Base-by-base conservation (phyloP, 1,140 invertebrate genomes). In the Rhyacophila brunnea region DNA sequence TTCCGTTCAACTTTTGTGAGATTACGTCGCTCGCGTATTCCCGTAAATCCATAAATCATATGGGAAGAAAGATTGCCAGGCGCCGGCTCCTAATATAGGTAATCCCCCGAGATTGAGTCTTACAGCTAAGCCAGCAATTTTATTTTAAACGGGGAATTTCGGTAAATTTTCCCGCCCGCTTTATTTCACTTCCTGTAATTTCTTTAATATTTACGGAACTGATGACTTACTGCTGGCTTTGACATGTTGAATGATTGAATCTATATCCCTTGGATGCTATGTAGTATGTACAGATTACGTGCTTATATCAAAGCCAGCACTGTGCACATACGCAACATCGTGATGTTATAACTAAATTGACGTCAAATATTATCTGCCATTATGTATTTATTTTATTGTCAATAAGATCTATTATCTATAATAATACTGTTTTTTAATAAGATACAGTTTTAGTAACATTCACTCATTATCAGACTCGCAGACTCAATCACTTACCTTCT, bases 41-140 rank as follows among this genome's bases (percentile, higher is more conserved):
- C 57, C 47, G 48, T 34, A 64, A 60, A 64, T 60, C 62, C 62
- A 64, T 64, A 64, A 64, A 64, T 64, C 62, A 64, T 64, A 64
- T 57, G 54, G 35, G 62, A 52, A 32, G 58, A 40, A 28, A 64
- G 56, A 58, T 64, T 56, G 62, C 52, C 28, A 13, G 56, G 46
- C 35, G 53, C 45, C n/a, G n/a, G n/a, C 34, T 45, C 52, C 62
- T 60, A 64, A 64, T 64, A 60, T 59, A 45, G 62, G 58, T 64
- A 64, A 64, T 64, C 62, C 62, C 19, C 10, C 23, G 53, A 64
- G 62, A 64, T 64, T 64, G 62, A 64, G 58, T 64, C 58, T 64
- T 64, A 60, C 57, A 11, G 40, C 47, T 52, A 60, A 64, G 58
- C 58, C 43, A 20, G 23, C 62, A 60, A 64, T 64, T 64, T 64